Conservation (phyloP, 2,113 vertebrate species). For the Mesocricetus auratus region DNA sequence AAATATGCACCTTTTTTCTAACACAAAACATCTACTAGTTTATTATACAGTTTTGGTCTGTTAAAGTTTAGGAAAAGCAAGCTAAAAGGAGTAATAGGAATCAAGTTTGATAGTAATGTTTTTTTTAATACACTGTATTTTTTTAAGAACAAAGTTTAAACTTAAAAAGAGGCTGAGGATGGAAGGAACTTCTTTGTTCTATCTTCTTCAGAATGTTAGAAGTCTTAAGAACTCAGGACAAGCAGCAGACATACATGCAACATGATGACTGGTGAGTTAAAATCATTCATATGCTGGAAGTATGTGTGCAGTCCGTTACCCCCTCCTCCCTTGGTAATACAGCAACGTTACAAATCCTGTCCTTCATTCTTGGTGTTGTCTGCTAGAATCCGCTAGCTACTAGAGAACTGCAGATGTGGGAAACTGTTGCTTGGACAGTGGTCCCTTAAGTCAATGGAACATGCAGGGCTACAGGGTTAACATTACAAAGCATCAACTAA, state of each 20-base stretch:
- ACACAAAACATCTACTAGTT: slow-evolving; percentile 40
- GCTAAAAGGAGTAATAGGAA: slow-evolving; percentile 23
- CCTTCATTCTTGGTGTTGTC: slow-evolving; percentile 71
- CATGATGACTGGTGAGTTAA: slow-evolving; percentile 89
- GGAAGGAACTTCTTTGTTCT: slow-evolving; percentile 89
- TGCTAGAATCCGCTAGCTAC: slow-evolving; percentile 59
- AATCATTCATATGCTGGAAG: slow-evolving; percentile 85
- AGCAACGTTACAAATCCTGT: slow-evolving; percentile 78
- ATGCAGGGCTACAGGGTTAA: background rate
- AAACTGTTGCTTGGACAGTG: background rate
- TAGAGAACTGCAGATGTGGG: slow-evolving; percentile 47
- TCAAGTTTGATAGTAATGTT: slow-evolving; percentile 30
- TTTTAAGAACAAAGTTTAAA: slow-evolving; percentile 73
- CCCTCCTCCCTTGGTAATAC: slow-evolving; percentile 9
- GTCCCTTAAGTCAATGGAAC: background rate
- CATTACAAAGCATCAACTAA: background rate
- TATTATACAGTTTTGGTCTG: slow-evolving; percentile 35
- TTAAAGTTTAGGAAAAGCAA: slow-evolving; percentile 46
- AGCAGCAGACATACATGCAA: slow-evolving; percentile 89
- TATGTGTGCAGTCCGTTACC: slow-evolving; percentile 81
- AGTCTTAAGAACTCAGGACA: slow-evolving; percentile 89
- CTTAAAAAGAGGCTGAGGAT: slow-evolving; percentile 82
- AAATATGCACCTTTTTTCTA: slow-evolving; percentile 24
- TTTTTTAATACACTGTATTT: slow-evolving; percentile 48
- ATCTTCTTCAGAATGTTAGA: slow-evolving; percentile 88